Evolutionary conservation across 1,140 invertebrate genomes (phyloP).

Genomic region (Papilio aristodemus): DNA sequence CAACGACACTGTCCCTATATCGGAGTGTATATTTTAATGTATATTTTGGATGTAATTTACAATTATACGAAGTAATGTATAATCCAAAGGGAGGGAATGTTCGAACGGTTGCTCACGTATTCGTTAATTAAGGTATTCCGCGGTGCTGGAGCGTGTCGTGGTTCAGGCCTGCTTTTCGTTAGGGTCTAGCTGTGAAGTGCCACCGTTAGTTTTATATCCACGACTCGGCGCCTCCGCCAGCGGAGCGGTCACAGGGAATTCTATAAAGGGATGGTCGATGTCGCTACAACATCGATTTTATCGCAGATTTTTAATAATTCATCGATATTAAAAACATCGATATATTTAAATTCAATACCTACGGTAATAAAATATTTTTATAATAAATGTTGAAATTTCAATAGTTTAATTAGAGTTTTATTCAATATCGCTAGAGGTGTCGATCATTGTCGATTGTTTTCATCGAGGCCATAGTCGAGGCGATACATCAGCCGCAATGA

Average conservation of each 20-base stretch:
- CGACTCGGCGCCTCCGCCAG: slow-evolving; percentile 50
- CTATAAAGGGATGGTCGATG: not conserved
- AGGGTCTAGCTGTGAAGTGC: slow-evolving; percentile 61
- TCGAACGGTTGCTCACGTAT: slow-evolving; percentile 77
- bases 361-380: not conserved
- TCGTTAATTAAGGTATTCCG: slow-evolving; percentile 66
- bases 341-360: not conserved
- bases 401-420: not conserved
- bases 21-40: slow-evolving; percentile 66
- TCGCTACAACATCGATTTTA: not conserved
- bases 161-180: slow-evolving; percentile 50
- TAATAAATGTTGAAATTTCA: slow-evolving; percentile 4
- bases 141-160: slow-evolving; percentile 61
- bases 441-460: not conserved
- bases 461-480: not conserved
- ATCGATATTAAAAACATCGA: not conserved
- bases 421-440: not conserved
- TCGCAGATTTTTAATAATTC: slow-evolving; percentile 1
- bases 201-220: slow-evolving; percentile 72
- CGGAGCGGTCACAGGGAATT: slow-evolving; percentile 57
- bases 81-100: slow-evolving; percentile 54
- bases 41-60: slow-evolving; percentile 79
- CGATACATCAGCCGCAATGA: not conserved
- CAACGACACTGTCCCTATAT: slow-evolving; percentile 53
- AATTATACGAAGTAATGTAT: slow-evolving; percentile 47